Conservation (phyloP, 2,113 vertebrate genomes). For the Nibea albiflora region DNA sequence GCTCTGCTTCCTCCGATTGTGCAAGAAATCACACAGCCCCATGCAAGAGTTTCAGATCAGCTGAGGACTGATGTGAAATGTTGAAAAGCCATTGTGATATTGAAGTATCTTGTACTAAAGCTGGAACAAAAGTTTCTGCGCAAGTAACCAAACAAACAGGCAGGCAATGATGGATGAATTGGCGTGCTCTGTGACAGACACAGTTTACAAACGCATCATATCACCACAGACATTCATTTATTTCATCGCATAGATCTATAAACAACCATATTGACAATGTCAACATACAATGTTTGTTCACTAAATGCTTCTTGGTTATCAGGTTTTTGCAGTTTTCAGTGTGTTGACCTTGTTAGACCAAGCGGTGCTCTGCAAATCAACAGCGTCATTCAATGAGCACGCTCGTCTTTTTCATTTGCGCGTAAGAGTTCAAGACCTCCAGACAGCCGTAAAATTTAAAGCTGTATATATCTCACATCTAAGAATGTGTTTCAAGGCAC, state of each 20-base stretch:
- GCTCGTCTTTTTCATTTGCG: neutral
- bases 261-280: neutral
- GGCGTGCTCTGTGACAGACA: neutral
- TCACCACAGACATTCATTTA: neutral
- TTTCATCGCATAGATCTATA: neutral
- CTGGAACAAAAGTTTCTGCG: neutral
- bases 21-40: constrained; percentile 71
- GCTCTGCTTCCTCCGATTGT: constrained; percentile 74
- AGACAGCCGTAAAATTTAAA: constrained; percentile 14
- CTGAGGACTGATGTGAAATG: constrained; percentile 26
- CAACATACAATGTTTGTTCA: constrained; percentile 14
- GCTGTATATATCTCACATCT: constrained; percentile 35
- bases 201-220: neutral
- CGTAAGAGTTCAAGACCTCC: constrained; percentile 1
- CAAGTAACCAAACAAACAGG: neutral
- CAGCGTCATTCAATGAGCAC: neutral
- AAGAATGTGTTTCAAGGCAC: constrained; percentile 35
- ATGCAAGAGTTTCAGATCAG: constrained; percentile 39
- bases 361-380: neutral
- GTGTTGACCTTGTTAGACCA: constrained; percentile 5
- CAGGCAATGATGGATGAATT: neutral
- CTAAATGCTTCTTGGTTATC: neutral
- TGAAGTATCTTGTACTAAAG: neutral
- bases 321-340: constrained; percentile 25
- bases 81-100: constrained; percentile 21